Conservation (phyloP, 2,113 vertebrate species). For the Oriolus oriolus region DNA sequence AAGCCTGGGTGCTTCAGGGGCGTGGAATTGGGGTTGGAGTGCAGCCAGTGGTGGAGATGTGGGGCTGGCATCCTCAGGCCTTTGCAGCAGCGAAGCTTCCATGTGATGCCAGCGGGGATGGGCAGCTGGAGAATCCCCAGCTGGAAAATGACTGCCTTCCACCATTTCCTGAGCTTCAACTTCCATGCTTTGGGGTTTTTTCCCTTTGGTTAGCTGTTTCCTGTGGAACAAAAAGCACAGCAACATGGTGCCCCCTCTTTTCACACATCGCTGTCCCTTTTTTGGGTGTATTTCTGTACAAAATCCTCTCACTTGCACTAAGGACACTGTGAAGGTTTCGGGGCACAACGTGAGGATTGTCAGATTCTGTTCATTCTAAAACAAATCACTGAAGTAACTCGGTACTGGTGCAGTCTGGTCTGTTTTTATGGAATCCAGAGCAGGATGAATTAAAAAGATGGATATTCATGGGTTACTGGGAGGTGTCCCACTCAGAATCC, state of each 20-base stretch:
- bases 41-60: too few relatives aligned
- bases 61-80: neutral
- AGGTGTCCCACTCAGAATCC: neutral
- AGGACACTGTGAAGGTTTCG: neutral
- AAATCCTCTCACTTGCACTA: neutral
- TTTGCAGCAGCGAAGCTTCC: neutral
- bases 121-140: neutral
- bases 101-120: neutral
- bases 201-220: neutral
- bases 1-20: neutral
- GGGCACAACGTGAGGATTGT: neutral
- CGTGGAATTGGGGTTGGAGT: too few relatives aligned
- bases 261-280: accelerated
- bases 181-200: neutral
- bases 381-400: neutral
- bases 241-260: accelerated
- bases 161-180: neutral
- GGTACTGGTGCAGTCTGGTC: neutral
- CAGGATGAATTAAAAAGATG: neutral
- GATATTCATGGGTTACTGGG: neutral
- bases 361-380: neutral
- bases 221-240: neutral
- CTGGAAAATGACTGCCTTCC: neutral
- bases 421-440: neutral
- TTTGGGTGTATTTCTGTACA: neutral